These are phyloP conservation scores for Bujurquina vittata DNA, from an alignment of 2,113 vertebrate genomes.

Conservation along the genomic window DNA sequence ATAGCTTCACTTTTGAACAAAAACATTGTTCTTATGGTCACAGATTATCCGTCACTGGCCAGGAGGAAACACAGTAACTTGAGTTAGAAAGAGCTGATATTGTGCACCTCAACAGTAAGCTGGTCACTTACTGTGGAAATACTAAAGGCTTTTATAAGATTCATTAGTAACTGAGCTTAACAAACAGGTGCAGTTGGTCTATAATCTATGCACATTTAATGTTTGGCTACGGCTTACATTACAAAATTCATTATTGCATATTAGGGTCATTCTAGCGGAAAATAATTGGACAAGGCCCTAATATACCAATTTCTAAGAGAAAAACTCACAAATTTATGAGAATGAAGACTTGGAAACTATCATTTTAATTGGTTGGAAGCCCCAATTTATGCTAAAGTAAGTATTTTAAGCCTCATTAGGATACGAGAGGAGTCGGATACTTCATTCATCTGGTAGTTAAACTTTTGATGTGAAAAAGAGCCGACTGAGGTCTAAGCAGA, in stretches of 20 bases:
- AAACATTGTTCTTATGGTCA: neutral
- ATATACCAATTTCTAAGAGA: neutral
- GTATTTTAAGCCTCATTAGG: neutral
- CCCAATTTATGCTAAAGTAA: too few relatives aligned
- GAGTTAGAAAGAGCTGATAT: neutral
- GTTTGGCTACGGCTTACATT: neutral
- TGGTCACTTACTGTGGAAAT: neutral
- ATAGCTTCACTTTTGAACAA: neutral
- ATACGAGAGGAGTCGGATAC: neutral
- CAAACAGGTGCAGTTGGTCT: neutral
- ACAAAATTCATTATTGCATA: neutral
- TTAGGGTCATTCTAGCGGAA: neutral
- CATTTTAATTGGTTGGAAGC: too few relatives aligned
- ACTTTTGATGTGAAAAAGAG: neutral
- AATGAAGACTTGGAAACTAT: too few relatives aligned
- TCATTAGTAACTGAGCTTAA: neutral
- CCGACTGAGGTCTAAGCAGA: neutral
- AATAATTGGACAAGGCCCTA: neutral
- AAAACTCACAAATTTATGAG: too few relatives aligned
- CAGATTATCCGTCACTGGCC: neutral
- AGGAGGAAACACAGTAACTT: neutral
- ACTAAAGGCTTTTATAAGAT: neutral
- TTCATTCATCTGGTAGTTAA: neutral
- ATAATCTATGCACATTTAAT: neutral
- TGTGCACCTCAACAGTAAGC: neutral